Conservation (phyloP, 2,888 invertebrate genomes). For the Eupithecia vulgata region DNA sequence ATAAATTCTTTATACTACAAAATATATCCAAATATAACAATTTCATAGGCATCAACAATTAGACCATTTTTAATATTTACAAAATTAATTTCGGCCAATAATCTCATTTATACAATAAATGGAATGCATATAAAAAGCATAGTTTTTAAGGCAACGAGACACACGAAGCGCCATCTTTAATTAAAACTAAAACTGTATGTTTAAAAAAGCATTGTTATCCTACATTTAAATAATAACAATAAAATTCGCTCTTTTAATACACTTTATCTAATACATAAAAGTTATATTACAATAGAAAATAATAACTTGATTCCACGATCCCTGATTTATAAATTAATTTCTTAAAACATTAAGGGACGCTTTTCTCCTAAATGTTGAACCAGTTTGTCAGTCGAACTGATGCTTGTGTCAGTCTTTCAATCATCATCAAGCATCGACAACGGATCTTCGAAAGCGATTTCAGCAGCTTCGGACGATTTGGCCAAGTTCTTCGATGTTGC, state of each 20-base stretch:
- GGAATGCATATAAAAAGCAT: conserved; percentile 31
- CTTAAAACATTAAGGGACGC: background rate
- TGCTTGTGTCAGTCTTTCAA: conserved; percentile 20
- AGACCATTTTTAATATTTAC: conserved; percentile 17
- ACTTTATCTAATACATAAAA: background rate
- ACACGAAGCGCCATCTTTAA: background rate
- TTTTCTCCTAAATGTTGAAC: background rate
- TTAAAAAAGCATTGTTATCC: background rate
- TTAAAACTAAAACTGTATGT: background rate
- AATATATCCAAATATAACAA: conserved; percentile 45
- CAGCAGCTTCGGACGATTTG: conserved; percentile 44
- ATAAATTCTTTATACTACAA: conserved; percentile 40
- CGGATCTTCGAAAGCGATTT: conserved; percentile 66
- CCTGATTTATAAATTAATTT: background rate
- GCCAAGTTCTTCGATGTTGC: conserved; percentile 43
- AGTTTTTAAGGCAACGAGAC: conserved; percentile 6
- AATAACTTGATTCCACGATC: background rate
- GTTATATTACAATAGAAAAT: background rate
- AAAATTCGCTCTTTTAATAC: background rate
- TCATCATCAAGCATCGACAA: conserved; percentile 64
- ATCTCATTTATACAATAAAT: conserved; percentile 13
- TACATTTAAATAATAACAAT: background rate
- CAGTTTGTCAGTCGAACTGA: background rate
- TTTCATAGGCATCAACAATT: conserved; percentile 41
- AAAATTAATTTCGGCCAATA: background rate